Evolutionary conservation across 1,140 invertebrate genomes (phyloP).

Genomic region (Aleiodes sp.): DNA sequence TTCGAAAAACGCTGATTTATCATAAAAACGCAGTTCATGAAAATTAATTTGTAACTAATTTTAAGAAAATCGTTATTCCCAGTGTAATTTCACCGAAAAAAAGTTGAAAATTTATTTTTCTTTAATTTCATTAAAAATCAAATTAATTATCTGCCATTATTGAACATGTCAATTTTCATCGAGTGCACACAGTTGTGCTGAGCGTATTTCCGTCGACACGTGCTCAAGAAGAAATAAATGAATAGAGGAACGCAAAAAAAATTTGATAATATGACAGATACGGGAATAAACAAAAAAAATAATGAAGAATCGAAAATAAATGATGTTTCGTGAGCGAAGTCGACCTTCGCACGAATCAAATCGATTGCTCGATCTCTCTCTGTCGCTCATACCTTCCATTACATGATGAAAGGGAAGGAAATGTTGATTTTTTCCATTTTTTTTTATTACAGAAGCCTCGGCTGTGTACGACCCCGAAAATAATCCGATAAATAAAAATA

Average conservation of each 20-base stretch:
- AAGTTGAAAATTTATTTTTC: background rate
- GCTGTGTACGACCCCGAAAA: too few species aligned
- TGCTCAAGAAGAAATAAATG: background rate
- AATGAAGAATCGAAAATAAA: background rate
- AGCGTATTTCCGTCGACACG: background rate
- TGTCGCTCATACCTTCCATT: background rate
- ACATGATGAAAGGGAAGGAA: background rate
- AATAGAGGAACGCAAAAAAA: background rate
- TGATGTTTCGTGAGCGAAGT: background rate
- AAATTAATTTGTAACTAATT: background rate
- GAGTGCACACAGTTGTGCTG: background rate
- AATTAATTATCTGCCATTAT: background rate
- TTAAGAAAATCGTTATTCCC: conserved; percentile 6
- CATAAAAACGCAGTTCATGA: background rate
- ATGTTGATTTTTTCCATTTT: background rate
- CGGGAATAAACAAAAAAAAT: background rate
- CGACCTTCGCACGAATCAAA: background rate
- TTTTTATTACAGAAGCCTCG: too few species aligned
- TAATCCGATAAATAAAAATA: too few species aligned
- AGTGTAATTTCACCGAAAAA: background rate
- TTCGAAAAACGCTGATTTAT: background rate
- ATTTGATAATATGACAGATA: background rate
- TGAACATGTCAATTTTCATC: conserved; percentile 5
- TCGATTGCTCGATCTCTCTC: background rate
- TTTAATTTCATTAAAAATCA: background rate